Percentiles rank a stretch among this genome's conserved stretches.
These are phyloP conservation scores for Tragelaphus scriptus DNA, from an alignment of 2,113 vertebrate genomes.

Conservation along the genomic window DNA sequence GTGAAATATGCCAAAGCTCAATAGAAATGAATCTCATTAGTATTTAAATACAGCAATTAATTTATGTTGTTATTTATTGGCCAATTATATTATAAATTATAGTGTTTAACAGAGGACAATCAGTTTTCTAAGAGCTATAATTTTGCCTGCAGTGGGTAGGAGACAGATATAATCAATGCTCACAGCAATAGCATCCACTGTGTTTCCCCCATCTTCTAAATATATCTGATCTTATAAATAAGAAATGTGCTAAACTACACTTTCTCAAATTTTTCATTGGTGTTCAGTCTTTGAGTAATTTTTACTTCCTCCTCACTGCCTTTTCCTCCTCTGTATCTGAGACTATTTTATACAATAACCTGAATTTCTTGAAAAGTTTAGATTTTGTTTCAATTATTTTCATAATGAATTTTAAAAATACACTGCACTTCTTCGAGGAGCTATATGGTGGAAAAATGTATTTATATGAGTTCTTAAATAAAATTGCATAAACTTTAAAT, in stretches of 20 bases:
- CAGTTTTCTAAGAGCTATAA: conserved; percentile 47
- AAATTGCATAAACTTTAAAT: background rate
- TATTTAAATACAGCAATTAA: conserved; percentile 56
- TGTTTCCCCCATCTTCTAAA: background rate
- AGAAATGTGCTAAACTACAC: conserved; percentile 26
- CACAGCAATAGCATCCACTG: background rate
- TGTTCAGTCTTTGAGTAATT: background rate
- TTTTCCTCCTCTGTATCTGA: background rate
- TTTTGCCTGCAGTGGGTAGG: background rate
- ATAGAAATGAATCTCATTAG: conserved; percentile 9
- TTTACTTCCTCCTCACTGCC: background rate
- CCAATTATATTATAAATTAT: conserved; percentile 55
- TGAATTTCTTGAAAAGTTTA: background rate
- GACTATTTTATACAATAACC: background rate
- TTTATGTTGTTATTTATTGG: conserved; percentile 57
- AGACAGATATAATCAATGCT: conserved; percentile 3
- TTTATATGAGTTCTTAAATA: background rate
- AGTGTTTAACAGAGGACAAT: conserved; percentile 53
- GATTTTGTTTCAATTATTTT: background rate
- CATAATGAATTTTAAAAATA: background rate
- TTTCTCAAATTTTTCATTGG: background rate
- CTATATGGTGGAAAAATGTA: background rate
- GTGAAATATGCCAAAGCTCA: conserved; percentile 28
- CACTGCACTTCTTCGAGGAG: background rate
- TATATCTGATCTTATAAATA: conserved; percentile 38